These are phyloP conservation scores for Sciurus vulgaris DNA, from an alignment of 2,797 vertebrate species.

Conservation along the genomic window DNA sequence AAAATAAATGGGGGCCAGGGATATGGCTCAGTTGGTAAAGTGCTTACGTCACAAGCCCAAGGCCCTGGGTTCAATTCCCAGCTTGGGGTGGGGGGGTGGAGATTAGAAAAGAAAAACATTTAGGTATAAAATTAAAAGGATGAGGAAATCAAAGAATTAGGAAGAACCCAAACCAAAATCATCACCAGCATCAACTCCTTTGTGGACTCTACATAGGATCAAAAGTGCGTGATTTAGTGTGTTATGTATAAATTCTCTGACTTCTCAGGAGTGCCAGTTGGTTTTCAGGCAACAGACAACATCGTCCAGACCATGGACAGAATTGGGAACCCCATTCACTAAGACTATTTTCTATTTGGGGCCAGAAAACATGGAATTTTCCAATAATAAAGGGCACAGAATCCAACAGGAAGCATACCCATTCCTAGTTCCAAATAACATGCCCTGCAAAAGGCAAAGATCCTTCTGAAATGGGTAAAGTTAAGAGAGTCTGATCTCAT, in stretches of 20 bases:
- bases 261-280: neutral
- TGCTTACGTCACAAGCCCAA: no score
- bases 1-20: neutral
- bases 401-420: neutral
- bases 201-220: neutral
- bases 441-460: slow-evolving; percentile 32
- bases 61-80: no score
- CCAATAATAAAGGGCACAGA: slow-evolving; percentile 29
- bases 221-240: neutral
- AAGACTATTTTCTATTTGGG: slow-evolving; percentile 2
- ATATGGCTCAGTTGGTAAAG: no score
- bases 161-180: slow-evolving; percentile 34
- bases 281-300: slow-evolving; percentile 52
- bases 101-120: neutral
- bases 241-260: slow-evolving; percentile 14
- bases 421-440: slow-evolving; percentile 35
- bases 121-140: slow-evolving; percentile 17
- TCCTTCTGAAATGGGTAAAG: slow-evolving; percentile 47
- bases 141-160: slow-evolving; percentile 21
- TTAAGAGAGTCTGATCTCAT: slow-evolving; percentile 78
- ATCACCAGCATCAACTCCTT: neutral
- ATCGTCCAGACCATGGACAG: slow-evolving; percentile 40
- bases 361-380: slow-evolving; percentile 57
- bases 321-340: neutral
- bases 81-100: no score